Evolutionary conservation across 2,888 invertebrate species (phyloP), one percentile per base, ranked within the genome.

Genomic region (Unio pictorum): DNA sequence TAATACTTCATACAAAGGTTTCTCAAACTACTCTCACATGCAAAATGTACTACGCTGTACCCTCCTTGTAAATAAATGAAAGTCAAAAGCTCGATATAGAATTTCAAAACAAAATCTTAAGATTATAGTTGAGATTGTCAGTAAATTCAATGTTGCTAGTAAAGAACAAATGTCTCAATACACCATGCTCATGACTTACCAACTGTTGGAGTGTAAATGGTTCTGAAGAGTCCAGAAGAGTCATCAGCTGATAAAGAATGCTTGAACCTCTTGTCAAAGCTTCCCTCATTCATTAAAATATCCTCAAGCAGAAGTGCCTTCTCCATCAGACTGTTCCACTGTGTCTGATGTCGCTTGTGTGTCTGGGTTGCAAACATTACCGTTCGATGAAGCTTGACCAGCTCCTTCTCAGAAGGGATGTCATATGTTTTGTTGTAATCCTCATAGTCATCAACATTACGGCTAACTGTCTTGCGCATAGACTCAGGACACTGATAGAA

Each of bases 281-380:
- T 88, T 67, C 73, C 91, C 89, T 93, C 92, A 91, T 98, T 98
- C 76, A 93, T 92, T 7, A 95, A 93, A 20, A 96, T 93, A 89
- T 99, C 99, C 90, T 99, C 98, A 78, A 98, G 91, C 83, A 94
- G 93, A 65, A 91, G 86, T 69, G 91, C 91, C 72, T 94, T 93
- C 81, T 95, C 93, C 69, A 98, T 93, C 89, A 97, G 93, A 77
- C 95, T 92, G 76, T 93, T 94, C 97, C 87, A 99, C 85, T 98
- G 96, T 0, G 97, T 96, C 90, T 97, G 96, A 5, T 97, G 97
- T 75, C 98, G 93, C 90, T 96, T 95, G 61, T 96, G 92, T n/a
- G 95, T 95, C 91, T 98, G 97, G 45, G 97, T 91, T 0, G 76
- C 72, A 61, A 77, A 72, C 34, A 88, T 89, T 7, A 89, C 86